Evolutionary conservation across 2,888 invertebrate species (phyloP).

Genomic region (Apantesis nais): DNA sequence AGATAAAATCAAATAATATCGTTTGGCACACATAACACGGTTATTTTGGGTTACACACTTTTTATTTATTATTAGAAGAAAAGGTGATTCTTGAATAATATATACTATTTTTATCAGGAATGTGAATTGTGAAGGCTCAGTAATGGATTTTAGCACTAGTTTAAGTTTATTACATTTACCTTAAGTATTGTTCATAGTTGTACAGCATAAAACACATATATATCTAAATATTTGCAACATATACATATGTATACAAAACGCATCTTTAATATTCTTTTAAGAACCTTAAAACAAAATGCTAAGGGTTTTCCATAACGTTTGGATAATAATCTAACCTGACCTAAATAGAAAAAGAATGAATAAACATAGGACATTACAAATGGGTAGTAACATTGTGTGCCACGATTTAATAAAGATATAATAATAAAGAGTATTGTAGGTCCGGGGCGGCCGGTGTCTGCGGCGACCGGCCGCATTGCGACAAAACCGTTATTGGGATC

Average conservation of each 20-base stretch:
- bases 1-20: slow-evolving; percentile 22
- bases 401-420: slow-evolving; percentile 18
- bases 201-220: too few relatives aligned
- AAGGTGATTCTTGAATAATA: not conserved
- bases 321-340: not conserved
- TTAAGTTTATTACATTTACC: too few relatives aligned
- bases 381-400: slow-evolving; percentile 14
- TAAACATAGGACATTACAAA: slow-evolving; percentile 1
- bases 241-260: too few relatives aligned
- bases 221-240: too few relatives aligned
- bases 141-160: too few relatives aligned
- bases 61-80: not conserved
- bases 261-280: too few relatives aligned
- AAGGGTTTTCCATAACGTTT: not conserved
- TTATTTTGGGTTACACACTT: not conserved
- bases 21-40: slow-evolving; percentile 12
- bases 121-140: not conserved
- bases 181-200: too few relatives aligned
- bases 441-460: slow-evolving; percentile 15
- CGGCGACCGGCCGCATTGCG: slow-evolving; percentile 43
- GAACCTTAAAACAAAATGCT: not conserved
- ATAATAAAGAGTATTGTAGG: slow-evolving; percentile 6
- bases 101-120: too few relatives aligned
- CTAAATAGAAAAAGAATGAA: not conserved
- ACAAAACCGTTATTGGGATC: slow-evolving; percentile 25